These are phyloP conservation scores for Sarcophaga subvicina DNA, from an alignment of 2,888 invertebrate species.

Conservation along the genomic window DNA sequence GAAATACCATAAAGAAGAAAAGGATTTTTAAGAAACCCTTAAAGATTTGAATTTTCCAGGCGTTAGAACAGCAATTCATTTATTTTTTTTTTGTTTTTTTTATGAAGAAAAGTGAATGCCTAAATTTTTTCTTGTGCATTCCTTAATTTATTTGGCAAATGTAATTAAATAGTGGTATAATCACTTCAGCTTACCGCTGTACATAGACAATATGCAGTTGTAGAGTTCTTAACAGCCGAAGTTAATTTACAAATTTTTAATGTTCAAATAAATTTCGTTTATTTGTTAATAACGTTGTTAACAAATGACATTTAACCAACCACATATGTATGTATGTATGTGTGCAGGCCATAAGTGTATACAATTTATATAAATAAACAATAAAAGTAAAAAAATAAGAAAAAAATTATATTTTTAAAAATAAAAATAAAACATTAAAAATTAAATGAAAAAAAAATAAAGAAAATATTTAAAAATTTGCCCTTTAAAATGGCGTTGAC, in stretches of 20 bases:
- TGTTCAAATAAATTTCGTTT: background rate
- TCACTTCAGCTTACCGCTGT: no score
- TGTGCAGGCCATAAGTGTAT: no score
- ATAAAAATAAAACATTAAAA: background rate
- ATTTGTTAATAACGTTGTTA: conserved; percentile 20
- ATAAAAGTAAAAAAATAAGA: background rate
- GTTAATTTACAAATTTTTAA: background rate
- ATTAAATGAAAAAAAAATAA: background rate
- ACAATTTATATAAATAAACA: background rate
- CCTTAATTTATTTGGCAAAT: no score
- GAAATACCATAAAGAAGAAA: no score
- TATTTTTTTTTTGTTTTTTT: no score
- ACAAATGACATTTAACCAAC: conserved; percentile 22
- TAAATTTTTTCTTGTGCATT: no score
- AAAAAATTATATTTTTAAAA: background rate
- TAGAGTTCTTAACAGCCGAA: background rate
- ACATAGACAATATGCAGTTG: background rate
- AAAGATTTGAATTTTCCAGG: no score
- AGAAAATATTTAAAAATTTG: conserved; percentile 5
- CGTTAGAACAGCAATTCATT: no score
- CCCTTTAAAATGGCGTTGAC: conserved; percentile 49
- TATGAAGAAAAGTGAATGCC: no score
- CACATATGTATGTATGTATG: background rate
- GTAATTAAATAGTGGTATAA: no score
- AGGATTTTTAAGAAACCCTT: no score